Percentiles rank a stretch among this genome's conserved stretches.
These are phyloP conservation scores for Rhagoletis pomonella DNA, from an alignment of 1,140 invertebrate genomes.

Conservation along the genomic window DNA sequence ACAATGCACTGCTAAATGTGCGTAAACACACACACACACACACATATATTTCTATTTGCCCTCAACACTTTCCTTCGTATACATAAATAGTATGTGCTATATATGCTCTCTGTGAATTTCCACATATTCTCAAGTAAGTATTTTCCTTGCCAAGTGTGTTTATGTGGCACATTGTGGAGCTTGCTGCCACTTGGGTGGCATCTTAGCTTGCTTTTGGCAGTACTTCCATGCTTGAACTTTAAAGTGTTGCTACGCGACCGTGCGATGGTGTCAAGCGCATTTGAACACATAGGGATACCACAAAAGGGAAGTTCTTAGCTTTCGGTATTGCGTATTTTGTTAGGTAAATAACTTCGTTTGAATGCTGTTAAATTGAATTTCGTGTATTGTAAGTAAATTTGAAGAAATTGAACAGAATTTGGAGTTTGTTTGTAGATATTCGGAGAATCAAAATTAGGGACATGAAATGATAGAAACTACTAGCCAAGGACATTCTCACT, in stretches of 20 bases:
- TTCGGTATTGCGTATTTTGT: background rate
- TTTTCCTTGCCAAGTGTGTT: background rate
- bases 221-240: background rate
- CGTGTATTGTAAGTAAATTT: background rate
- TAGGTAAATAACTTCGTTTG: background rate
- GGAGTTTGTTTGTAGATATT: too few species aligned
- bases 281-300: background rate
- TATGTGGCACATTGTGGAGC: background rate
- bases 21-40: background rate
- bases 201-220: background rate
- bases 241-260: background rate
- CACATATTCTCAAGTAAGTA: too few species aligned
- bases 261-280: background rate
- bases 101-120: too few species aligned
- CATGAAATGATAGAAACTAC: too few species aligned
- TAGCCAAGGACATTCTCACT: too few species aligned
- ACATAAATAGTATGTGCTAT: too few species aligned
- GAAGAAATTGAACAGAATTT: background rate
- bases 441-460: too few species aligned
- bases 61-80: too few species aligned
- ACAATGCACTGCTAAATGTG: slow-evolving; percentile 11
- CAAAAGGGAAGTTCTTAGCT: too few species aligned
- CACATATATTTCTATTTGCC: background rate
- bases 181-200: background rate
- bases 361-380: background rate